Conservation (phyloP, 1,140 invertebrate genomes). For the Proctacanthus coquilletti region DNA sequence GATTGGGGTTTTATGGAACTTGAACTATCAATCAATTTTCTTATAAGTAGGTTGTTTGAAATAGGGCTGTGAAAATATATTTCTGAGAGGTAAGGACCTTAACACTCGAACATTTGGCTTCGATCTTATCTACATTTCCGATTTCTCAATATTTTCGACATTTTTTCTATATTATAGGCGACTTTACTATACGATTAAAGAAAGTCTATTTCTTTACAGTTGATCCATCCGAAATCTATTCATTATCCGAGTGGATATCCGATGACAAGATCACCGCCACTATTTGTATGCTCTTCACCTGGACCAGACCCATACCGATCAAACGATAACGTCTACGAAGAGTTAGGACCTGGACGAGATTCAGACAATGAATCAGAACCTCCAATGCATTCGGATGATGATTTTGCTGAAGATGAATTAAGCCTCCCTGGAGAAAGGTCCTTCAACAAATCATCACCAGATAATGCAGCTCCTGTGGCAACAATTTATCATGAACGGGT, state of each 20-base stretch:
- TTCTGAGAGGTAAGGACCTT: no score
- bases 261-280: slow-evolving; percentile 36
- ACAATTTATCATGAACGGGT: slow-evolving; percentile 32
- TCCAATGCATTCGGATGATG: slow-evolving; percentile 44
- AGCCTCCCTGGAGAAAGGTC: slow-evolving; percentile 38
- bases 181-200: no score
- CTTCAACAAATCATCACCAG: slow-evolving; percentile 26
- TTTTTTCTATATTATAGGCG: no score
- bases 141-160: no score
- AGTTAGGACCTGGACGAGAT: slow-evolving; percentile 39
- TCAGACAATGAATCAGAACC: slow-evolving; percentile 45
- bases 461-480: slow-evolving; percentile 28
- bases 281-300: slow-evolving; percentile 52
- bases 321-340: slow-evolving; percentile 55
- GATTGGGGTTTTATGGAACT: no score
- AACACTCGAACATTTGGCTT: no score
- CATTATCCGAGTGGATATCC: slow-evolving; percentile 38
- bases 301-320: slow-evolving; percentile 49
- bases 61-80: no score
- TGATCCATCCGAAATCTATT: slow-evolving; percentile 45
- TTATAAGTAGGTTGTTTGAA: no score
- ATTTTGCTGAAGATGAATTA: slow-evolving; percentile 52
- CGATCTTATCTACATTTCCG: no score
- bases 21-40: no score
- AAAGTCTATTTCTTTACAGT: no score